Evolutionary conservation across 2,888 invertebrate species (phyloP), one percentile per base, ranked within the genome.

Genomic region (Drosophila mimica): DNA sequence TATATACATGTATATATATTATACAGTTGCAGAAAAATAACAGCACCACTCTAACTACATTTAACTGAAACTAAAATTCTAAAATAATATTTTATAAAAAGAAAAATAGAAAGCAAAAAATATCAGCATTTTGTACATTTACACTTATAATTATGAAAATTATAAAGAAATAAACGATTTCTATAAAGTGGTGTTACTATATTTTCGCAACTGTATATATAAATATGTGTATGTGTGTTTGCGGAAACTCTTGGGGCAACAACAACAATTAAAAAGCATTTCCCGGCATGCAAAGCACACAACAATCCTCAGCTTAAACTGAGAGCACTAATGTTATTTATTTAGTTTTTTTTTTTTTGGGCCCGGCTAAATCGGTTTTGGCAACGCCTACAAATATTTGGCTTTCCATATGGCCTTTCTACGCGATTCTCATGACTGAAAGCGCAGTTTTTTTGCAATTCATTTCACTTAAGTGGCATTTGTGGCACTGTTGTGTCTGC

Each of bases 381-480:
- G 5, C 3, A 61, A 40, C n/a, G 40, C n/a, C 40, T 28, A 25
- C 64, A 61, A 71, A 75, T 67, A 72, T 71, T 71, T 70, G 31
- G 36, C 25, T 71, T 60, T 56, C 51, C 52, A 20, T 53, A 17
- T n/a, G 25, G 13, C 9, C 30, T n/a, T 13, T 30, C 40, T 9
- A 25, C 15, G 38, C 34, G 31, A 15, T 3, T 33, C 38, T 30
- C 56, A 8, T n/a, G n/a, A 40, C 25, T 33, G n/a, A 31, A 34
- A 46, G 43, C 30, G 17, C 40, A 43, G 38, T 66, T 72, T 63
- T 72, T 46, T 48, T 72, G 83, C 82, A 76, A 83, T 82, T 84
- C 82, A 82, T 83, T 86, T 84, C 70, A 86, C 81, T 86, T 84
- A 84, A 83, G 83, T 83, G 81, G 78, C 72, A 79, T 80, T 83